phyloP scores from a whole-genome alignment of 2,113 vertebrate species.

The Archocentrus centrarchus region DNA sequence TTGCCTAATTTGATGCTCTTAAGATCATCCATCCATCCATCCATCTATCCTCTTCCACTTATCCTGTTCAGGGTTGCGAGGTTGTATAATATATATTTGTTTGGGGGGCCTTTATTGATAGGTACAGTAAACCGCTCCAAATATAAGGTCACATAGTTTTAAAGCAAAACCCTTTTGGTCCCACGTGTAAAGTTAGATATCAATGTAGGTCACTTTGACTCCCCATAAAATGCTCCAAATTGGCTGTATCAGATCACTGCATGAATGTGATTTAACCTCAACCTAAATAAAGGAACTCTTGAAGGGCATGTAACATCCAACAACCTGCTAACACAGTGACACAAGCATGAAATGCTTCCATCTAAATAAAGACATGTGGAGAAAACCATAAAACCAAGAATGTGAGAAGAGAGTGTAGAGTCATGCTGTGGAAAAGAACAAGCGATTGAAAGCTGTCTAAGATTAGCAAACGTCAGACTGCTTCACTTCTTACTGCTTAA shows the following conservation, averaged over 20 bases:
- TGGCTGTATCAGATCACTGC: not conserved
- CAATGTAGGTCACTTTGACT: not conserved
- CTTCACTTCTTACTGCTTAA: not conserved
- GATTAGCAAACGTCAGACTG: not conserved
- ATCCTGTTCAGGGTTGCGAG: no score
- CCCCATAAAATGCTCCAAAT: not conserved
- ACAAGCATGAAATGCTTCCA: conserved; percentile 4
- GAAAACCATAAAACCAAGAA: conserved; percentile 26
- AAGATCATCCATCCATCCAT: no score
- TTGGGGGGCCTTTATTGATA: no score
- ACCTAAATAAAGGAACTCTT: not conserved
- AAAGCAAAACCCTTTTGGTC: not conserved
- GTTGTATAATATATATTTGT: no score
- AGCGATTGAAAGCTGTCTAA: not conserved
- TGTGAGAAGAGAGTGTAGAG: conserved; percentile 13
- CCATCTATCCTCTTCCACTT: no score
- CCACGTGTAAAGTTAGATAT: not conserved
- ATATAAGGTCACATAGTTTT: not conserved
- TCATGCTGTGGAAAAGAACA: not conserved
- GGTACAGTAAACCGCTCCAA: not conserved
- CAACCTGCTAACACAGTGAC: conserved; percentile 24
- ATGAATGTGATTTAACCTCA: not conserved
- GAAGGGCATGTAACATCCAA: conserved; percentile 15
- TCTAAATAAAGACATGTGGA: conserved; percentile 38
- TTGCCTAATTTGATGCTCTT: no score